These are phyloP conservation scores for Mimumesa dahlbomi DNA, from an alignment of 2,888 invertebrate species.

Conservation along the genomic window DNA sequence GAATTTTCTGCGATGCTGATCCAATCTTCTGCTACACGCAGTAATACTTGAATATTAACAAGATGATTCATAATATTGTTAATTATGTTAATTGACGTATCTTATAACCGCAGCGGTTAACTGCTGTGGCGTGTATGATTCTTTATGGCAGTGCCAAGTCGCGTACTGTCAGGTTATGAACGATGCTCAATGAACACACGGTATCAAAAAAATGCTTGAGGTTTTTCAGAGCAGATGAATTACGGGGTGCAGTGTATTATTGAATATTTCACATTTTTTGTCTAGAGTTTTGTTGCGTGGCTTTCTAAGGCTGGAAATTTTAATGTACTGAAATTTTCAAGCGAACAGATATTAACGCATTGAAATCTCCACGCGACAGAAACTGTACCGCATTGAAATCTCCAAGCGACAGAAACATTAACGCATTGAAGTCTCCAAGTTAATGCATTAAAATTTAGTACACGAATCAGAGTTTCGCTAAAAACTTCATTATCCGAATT, in stretches of 20 bases:
- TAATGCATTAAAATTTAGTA: slow-evolving; percentile 4
- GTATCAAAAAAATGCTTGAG: no score
- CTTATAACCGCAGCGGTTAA: slow-evolving; percentile 5
- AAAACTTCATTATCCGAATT: no score
- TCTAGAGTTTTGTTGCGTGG: background rate
- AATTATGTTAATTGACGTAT: slow-evolving; percentile 37
- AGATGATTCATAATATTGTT: slow-evolving; percentile 58
- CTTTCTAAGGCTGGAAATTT: no score
- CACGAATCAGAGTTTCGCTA: no score
- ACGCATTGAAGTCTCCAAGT: background rate
- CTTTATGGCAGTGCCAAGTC: slow-evolving; percentile 36
- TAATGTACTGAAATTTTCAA: no score
- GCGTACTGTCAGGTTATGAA: slow-evolving; percentile 25
- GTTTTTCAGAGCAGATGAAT: no score
- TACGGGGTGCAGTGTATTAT: no score
- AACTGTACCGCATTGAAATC: no score
- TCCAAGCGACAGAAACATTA: background rate
- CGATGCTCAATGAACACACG: slow-evolving; percentile 27
- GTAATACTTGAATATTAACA: slow-evolving; percentile 37
- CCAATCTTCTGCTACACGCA: slow-evolving; percentile 9
- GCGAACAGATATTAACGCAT: background rate
- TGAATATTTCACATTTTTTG: background rate
- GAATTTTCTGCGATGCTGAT: background rate
- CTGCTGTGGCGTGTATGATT: slow-evolving; percentile 22
- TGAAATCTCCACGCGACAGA: no score